Conservation (phyloP, 23 tunicate genomes). For the Oikopleura albicans region DNA sequence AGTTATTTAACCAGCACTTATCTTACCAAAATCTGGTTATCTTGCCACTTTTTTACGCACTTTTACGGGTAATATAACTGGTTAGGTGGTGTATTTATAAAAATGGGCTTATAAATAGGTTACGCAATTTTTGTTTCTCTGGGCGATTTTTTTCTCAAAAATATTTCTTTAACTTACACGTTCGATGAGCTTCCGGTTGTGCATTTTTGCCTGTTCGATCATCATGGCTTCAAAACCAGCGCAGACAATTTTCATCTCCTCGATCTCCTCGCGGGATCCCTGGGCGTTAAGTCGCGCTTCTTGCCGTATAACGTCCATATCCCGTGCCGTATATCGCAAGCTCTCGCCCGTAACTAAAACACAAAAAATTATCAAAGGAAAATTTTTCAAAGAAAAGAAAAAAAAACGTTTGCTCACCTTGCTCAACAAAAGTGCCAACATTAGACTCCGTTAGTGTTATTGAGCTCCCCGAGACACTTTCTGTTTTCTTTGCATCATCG, state of each 20-base stretch:
- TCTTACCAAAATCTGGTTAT: too few relatives aligned
- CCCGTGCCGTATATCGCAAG: conserved; percentile 1
- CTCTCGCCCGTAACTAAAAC: background rate
- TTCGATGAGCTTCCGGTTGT: background rate
- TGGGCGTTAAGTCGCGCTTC: background rate
- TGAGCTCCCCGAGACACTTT: background rate
- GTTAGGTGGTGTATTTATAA: too few relatives aligned
- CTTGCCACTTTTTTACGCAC: too few relatives aligned
- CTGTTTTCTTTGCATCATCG: background rate
- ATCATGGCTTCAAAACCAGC: background rate
- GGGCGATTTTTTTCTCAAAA: too few relatives aligned
- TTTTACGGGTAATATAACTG: too few relatives aligned
- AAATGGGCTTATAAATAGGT: too few relatives aligned
- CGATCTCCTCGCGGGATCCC: background rate
- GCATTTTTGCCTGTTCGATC: background rate
- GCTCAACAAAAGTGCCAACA: background rate
- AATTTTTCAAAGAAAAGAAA: background rate
- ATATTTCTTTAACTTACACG: too few relatives aligned
- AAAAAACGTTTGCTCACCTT: too few relatives aligned
- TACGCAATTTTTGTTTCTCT: too few relatives aligned
- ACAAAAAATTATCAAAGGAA: background rate
- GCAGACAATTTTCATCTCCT: background rate
- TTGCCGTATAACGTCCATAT: background rate
- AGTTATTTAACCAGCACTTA: too few relatives aligned
- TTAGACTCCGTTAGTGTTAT: background rate